These are phyloP conservation scores for Ricordea florida DNA, from an alignment of 92 coral and sea anemone species.

Conservation along the genomic window DNA sequence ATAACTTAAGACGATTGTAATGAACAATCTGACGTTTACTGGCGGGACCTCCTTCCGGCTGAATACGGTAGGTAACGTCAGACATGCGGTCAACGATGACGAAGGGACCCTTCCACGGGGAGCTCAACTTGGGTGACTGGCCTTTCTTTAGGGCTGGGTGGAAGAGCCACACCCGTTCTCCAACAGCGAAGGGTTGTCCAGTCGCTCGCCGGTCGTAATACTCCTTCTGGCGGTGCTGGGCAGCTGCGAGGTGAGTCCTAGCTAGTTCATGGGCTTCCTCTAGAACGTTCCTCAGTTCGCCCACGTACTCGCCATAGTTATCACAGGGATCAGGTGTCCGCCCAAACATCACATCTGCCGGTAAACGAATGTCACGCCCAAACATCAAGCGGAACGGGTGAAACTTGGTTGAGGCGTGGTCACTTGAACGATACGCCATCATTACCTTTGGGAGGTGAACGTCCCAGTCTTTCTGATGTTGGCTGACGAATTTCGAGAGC, in stretches of 20 bases:
- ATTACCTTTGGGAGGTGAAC: slow-evolving; percentile 34
- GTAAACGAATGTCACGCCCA: background rate
- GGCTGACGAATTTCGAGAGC: slow-evolving; percentile 27
- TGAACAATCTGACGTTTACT: slow-evolving; percentile 18
- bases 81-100: background rate
- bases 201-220: slow-evolving; percentile 8
- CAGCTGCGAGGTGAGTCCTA: slow-evolving; percentile 8
- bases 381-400: background rate
- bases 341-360: slow-evolving; percentile 4
- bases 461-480: slow-evolving; percentile 31
- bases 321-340: background rate
- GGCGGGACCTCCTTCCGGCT: background rate
- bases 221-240: slow-evolving; percentile 25
- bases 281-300: background rate
- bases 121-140: slow-evolving; percentile 6
- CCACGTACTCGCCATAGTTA: background rate
- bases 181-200: slow-evolving; percentile 7
- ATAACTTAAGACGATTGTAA: slow-evolving; percentile 20
- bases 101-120: slow-evolving; percentile 25
- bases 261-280: slow-evolving; percentile 8
- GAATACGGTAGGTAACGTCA: background rate
- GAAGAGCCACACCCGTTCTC: slow-evolving; percentile 20
- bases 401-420: background rate
- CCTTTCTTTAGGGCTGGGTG: slow-evolving; percentile 10
- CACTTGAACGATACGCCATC: slow-evolving; percentile 44